phyloP scores from a whole-genome alignment of 1,140 invertebrate genomes.

The Hermetia illucens region DNA sequence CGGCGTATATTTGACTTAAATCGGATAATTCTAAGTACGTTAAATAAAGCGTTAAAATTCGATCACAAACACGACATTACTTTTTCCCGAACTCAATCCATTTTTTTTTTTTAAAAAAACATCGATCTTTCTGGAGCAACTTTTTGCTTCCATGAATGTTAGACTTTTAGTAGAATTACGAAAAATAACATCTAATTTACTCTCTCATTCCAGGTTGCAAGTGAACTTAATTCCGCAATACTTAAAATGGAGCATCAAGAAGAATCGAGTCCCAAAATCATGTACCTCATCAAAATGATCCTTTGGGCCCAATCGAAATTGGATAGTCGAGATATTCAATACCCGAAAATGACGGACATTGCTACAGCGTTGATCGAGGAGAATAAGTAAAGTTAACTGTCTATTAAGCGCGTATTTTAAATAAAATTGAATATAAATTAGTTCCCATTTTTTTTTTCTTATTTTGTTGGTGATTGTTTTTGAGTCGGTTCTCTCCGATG shows the following conservation, averaged over 20 bases:
- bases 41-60: no score
- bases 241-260: conserved; percentile 82
- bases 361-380: conserved; percentile 64
- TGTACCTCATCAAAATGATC: conserved; percentile 82
- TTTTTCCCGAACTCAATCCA: no score
- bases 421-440: conserved; percentile 7
- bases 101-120: no score
- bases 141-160: no score
- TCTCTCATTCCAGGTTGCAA: conserved; percentile 63
- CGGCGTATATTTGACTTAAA: no score
- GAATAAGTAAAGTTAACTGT: conserved; percentile 10
- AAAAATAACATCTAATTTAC: conserved; percentile 1
- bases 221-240: conserved; percentile 93
- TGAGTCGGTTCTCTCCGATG: no score
- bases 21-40: no score
- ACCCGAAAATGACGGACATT: conserved; percentile 84
- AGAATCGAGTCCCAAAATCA: conserved; percentile 75
- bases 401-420: neutral
- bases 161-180: no score
- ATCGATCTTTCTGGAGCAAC: no score
- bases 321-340: conserved; percentile 85
- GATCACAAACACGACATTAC: no score
- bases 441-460: neutral
- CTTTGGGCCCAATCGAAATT: conserved; percentile 92
- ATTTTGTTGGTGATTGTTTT: neutral